Percentiles rank a stretch among this genome's conserved stretches.
These are phyloP conservation scores for Prolemur simus DNA, from an alignment of 2,113 vertebrate genomes.

Conservation along the genomic window DNA sequence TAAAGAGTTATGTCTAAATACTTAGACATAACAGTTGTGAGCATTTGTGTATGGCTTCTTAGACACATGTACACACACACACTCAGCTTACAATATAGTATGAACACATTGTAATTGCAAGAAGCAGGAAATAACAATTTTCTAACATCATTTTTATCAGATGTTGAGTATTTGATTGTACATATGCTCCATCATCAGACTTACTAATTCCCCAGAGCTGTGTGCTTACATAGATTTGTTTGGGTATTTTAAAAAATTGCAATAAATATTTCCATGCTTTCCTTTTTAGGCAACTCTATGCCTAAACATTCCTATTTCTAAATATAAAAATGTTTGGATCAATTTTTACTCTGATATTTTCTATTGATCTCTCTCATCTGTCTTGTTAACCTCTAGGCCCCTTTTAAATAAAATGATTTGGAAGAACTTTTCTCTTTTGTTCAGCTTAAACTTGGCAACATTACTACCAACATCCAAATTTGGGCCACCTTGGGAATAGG, in stretches of 20 bases:
- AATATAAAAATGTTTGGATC: background rate
- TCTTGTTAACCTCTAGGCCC: background rate
- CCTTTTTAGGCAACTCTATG: background rate
- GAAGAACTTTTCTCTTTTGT: background rate
- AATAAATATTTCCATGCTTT: background rate
- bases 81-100: background rate
- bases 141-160: background rate
- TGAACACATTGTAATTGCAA: background rate
- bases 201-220: background rate
- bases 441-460: background rate
- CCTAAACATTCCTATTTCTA: background rate
- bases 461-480: background rate
- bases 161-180: background rate
- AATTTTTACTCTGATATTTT: background rate
- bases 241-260: background rate
- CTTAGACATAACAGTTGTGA: background rate
- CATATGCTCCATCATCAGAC: background rate
- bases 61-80: too few relatives aligned
- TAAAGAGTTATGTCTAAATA: background rate
- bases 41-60: background rate
- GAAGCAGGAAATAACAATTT: background rate
- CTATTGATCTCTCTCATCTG: background rate
- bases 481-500: background rate
- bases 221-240: background rate
- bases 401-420: background rate